A percentile compares a stretch with the other conserved stretches of the same genome.
These are phyloP conservation scores for Esox lucius DNA, from an alignment of 2,797 vertebrate genomes.

Conservation along the genomic window DNA sequence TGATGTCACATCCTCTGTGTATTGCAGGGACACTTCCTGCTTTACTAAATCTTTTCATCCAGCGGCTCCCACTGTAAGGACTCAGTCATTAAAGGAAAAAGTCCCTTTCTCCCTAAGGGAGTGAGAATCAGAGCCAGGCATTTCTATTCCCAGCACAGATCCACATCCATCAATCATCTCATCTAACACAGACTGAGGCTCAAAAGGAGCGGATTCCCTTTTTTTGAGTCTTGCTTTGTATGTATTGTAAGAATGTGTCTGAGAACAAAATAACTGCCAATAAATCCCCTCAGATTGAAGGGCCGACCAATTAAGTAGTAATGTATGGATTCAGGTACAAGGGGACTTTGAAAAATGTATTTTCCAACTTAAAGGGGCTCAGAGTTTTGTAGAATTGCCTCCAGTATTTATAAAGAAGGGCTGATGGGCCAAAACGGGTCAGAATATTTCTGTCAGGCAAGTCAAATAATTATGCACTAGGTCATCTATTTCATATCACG, in stretches of 20 bases:
- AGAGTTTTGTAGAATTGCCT: too few relatives aligned
- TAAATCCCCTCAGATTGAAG: slow-evolving; percentile 63
- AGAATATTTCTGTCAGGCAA: too few relatives aligned
- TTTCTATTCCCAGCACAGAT: slow-evolving; percentile 68
- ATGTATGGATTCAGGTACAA: slow-evolving; percentile 50
- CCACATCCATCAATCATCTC: slow-evolving; percentile 71
- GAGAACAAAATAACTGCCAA: slow-evolving; percentile 63
- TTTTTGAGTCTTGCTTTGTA: slow-evolving; percentile 44
- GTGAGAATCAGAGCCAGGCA: slow-evolving; percentile 57
- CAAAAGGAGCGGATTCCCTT: slow-evolving; percentile 56
- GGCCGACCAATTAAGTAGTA: slow-evolving; percentile 55
- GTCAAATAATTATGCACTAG: too few relatives aligned
- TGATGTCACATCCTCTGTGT: slow-evolving; percentile 10
- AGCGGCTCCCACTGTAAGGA: slow-evolving; percentile 40
- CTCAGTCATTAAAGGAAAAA: slow-evolving; percentile 60
- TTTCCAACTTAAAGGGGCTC: neutral
- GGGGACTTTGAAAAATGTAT: slow-evolving; percentile 38
- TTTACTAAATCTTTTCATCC: slow-evolving; percentile 17
- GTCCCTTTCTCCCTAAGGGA: slow-evolving; percentile 58
- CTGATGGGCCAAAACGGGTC: too few relatives aligned
- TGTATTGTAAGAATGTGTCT: slow-evolving; percentile 60
- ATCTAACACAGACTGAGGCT: slow-evolving; percentile 55
- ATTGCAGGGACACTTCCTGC: slow-evolving; percentile 19
- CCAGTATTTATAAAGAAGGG: too few relatives aligned
- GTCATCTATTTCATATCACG: too few relatives aligned